Base-by-base conservation (phyloP, 1,140 invertebrate species). In the Elysia chlorotica region DNA sequence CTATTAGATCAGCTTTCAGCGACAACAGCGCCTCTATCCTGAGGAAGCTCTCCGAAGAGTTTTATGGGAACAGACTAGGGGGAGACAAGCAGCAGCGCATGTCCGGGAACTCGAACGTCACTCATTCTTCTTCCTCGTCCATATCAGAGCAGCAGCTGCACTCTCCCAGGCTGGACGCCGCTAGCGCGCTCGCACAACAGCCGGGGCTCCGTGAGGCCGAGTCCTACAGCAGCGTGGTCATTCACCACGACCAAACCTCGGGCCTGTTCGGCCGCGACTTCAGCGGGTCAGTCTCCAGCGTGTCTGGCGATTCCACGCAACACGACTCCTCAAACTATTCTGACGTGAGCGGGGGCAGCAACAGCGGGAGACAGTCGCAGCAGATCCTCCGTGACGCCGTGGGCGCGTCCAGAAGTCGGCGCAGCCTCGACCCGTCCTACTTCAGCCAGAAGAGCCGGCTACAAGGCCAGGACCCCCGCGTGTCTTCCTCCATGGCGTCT, bases 11-110 rank as follows among this genome's bases (percentile, higher is more conserved):
- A 2, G 23, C 1, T 1, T 31, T 48, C 59, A 33, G 23, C 21
- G 74, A 76, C 57, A 71, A 76, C 57, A 69, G 67, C 25, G 80
- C 76, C 92, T 84, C 93, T 92, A 30, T 94, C 92, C 71, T 94
- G 91, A 81, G 93, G 92, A 41, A 86, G 78, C 73, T 93, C 92
- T 86, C 82, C 21, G 81, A 82, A 48, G 85, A 83, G 75, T 82
- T 81, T 71, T 84, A 83, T 69, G 61, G 77, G 66, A 62, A 57
- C n/a, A 63, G 53, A 23, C 48, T 69, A 10, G 74, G 61, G 6
- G 28, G 70, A 31, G 57, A 68, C 56, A 38, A 35, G 30, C 37
- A 33, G 41, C 78, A 84, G n/a, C 83, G 82, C 70, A 54, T 79
- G 3, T 71, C 79, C 53, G 79, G 80, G 0, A n/a, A n/a, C n/a